Evolutionary conservation across 2,797 vertebrate species (phyloP).

Genomic region (Eutrigla gurnardus): DNA sequence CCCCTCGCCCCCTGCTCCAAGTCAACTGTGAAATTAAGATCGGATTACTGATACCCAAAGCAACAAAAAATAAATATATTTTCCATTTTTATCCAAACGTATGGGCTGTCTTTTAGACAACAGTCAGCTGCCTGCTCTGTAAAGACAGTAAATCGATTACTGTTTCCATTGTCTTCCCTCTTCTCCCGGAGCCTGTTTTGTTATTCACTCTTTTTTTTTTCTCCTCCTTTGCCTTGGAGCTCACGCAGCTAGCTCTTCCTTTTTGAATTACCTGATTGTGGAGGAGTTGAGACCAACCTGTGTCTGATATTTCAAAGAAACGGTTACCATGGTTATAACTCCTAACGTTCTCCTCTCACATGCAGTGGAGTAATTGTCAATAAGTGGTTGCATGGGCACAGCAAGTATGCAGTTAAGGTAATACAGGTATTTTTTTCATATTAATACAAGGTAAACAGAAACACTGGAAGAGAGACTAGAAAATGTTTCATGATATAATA

Average conservation of each 20-base stretch:
- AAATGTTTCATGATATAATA: conserved; percentile 16
- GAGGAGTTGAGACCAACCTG: conserved; percentile 63
- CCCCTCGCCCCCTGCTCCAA: conserved; percentile 70
- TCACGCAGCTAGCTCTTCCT: conserved; percentile 51
- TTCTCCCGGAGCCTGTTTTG: conserved; percentile 56
- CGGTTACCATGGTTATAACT: conserved; percentile 75
- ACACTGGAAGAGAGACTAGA: conserved; percentile 13
- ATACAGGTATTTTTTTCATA: conserved; percentile 19
- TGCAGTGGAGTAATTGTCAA: conserved; percentile 29
- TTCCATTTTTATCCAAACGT: conserved; percentile 74
- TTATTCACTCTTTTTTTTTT: conserved; percentile 57
- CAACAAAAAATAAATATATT: conserved; percentile 51
- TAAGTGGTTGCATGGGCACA: conserved; percentile 37
- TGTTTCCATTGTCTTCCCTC: conserved; percentile 65
- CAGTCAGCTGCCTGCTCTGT: conserved; percentile 60
- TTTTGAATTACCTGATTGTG: conserved; percentile 71
- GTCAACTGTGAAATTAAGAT: conserved; percentile 83
- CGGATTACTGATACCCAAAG: conserved; percentile 69
- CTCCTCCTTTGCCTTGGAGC: conserved; percentile 47
- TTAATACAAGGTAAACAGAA: conserved; percentile 26
- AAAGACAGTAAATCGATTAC: conserved; percentile 78
- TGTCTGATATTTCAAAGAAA: conserved; percentile 66
- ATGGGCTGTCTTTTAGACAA: conserved; percentile 61
- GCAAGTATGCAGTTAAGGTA: conserved; percentile 27
- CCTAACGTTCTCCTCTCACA: conserved; percentile 56